Evolutionary conservation across 2,888 invertebrate species (phyloP), one percentile per base, ranked within the genome.

Genomic region (Mermis nigrescens): DNA sequence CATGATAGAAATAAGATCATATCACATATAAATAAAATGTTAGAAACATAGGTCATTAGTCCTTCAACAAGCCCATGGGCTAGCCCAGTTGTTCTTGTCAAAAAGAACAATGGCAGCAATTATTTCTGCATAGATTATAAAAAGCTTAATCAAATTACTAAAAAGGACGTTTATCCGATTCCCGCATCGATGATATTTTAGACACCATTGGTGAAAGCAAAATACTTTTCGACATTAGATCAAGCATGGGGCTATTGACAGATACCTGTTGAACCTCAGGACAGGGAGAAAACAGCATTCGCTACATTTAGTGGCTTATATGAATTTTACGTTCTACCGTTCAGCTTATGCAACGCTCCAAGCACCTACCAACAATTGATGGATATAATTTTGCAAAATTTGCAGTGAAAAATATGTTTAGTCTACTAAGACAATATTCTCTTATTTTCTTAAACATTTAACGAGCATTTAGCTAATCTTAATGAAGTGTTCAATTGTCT

Each of bases 51-150:
- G n/a, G n/a, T n/a, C n/a, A n/a, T n/a, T n/a, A n/a, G n/a, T n/a
- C n/a, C n/a, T n/a, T n/a, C n/a, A n/a, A n/a, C n/a, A n/a, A 67
- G 67, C 31, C 70, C 72, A 1, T 74, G 69, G 69, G 64, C 67
- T 7, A 64, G 68, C 1, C 72, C 71, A 1, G 64, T 71, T 7
- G 68, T 72, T 4, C 53, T 73, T 1, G 70, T 71, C 1, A 63
- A 63, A 22, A 74, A 72, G 63, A 69, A 68, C 57, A 62, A 67
- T 57, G 66, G 62, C 27, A 48, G 53, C 24, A 62, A 29, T 52
- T 61, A 60, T 55, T 65, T 63, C 19, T 66, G 66, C 51, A 57
- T 66, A 7, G 65, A 66, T 57, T 67, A 63, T 57, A 26, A 65
- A 46, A 24, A 58, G 1, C 29, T 67, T 1, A 66, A 66, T 59